phyloP scores from a whole-genome alignment of 2,888 invertebrate genomes.

The Nematopogon swammerdamellus region DNA sequence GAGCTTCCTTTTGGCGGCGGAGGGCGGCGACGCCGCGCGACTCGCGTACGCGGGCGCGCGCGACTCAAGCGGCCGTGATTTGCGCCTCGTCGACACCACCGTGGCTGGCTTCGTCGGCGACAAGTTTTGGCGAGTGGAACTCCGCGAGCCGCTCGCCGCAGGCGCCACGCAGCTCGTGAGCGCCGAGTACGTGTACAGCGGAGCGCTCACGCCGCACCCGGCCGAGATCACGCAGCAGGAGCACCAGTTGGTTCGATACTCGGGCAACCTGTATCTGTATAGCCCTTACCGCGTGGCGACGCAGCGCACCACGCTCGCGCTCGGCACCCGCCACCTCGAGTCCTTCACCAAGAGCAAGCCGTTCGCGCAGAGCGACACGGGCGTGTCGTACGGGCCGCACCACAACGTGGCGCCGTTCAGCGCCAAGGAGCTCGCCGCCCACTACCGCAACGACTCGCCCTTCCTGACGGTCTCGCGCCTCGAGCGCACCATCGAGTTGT shows the following conservation, averaged over 20 bases:
- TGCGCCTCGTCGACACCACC: conserved; percentile 48
- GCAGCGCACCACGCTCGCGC: conserved; percentile 77
- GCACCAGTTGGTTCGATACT: conserved; percentile 87
- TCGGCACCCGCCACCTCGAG: conserved; percentile 79
- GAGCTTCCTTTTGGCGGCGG: conserved; percentile 68
- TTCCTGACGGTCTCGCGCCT: conserved; percentile 90
- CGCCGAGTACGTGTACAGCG: conserved; percentile 73
- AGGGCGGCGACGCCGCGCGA: conserved; percentile 57
- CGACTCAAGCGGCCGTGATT: conserved; percentile 57
- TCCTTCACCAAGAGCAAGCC: conserved; percentile 81
- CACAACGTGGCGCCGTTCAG: conserved; percentile 62
- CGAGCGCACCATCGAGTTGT: conserved; percentile 88
- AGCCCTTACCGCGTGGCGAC: conserved; percentile 77
- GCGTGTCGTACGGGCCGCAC: conserved; percentile 88
- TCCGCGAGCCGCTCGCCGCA: conserved; percentile 58
- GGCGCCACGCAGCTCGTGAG: conserved; percentile 58
- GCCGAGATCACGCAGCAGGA: conserved; percentile 88
- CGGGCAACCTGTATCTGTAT: conserved; percentile 79
- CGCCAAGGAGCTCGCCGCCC: conserved; percentile 69
- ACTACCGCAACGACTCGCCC: conserved; percentile 95
- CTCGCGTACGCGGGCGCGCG: conserved; percentile 75
- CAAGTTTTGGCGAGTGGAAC: conserved; percentile 54
- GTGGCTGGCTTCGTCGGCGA: conserved; percentile 46
- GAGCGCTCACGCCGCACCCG: conserved; percentile 80
- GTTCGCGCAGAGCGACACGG: conserved; percentile 70